Evolutionary conservation across 2,888 invertebrate genomes (phyloP), one percentile per base, ranked within the genome.

Genomic region (Amphipyra berbera): DNA sequence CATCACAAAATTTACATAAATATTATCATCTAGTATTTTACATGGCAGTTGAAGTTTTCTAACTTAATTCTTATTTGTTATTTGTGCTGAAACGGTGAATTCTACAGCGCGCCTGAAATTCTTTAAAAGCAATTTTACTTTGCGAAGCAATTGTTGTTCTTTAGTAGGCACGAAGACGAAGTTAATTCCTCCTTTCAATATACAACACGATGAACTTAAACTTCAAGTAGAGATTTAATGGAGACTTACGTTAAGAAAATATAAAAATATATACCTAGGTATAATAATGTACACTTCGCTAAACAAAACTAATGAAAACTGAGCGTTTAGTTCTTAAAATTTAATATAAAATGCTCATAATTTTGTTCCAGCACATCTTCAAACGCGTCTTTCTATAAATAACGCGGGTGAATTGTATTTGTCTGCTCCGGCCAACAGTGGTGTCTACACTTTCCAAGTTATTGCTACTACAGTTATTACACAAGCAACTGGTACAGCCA

Each of bases 321-420:
- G n/a, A 61, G 3, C 5, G 7, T 35, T 38, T 6, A 27, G 10
- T 33, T 14, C 15, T 15, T 13, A 27, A 40, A 41, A 7, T 49
- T 27, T 50, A n/a, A 40, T 62, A 54, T 56, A 48, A 66, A 50
- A 46, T 49, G 15, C 12, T 42, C 8, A 42, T 58, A 42, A n/a
- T n/a, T n/a, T 68, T 68, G 47, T 86, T 83, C 48, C 79, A 94
- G 94, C 73, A 15, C 88, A 92, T 67, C 88, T 95, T 38, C 83
- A 73, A 52, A 80, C 86, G 15, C 86, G 90, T 13, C 63, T 95
- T 10, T 85, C 87, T 49, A 80, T 95, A 65, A 90, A 84, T 70
- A 80, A 73, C 44, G 81, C 81, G 6, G 95, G 95, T 10, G 89
- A 90, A 72, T 67, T 95, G n/a, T 68, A 79, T 58, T 76, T 95